These are phyloP conservation scores for Aplochiton taeniatus DNA, from an alignment of 2,797 vertebrate species.

Conservation along the genomic window DNA sequence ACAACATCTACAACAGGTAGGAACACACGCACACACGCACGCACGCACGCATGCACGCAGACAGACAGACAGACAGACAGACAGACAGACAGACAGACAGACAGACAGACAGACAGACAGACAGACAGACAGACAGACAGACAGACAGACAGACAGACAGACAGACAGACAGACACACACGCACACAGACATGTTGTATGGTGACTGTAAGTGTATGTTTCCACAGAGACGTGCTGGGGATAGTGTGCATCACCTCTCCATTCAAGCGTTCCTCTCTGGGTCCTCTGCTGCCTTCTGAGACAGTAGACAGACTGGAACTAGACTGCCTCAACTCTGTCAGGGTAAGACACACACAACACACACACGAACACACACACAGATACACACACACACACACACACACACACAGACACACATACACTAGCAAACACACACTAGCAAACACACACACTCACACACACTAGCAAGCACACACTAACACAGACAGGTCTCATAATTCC, in stretches of 20 bases:
- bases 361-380: not conserved
- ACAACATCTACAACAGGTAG: slow-evolving; percentile 87
- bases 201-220: slow-evolving; percentile 29
- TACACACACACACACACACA: slow-evolving; percentile 3
- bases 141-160: no score
- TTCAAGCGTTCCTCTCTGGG: slow-evolving; percentile 76
- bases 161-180: slow-evolving; percentile 52
- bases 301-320: slow-evolving; percentile 79
- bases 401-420: slow-evolving; percentile 6
- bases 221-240: slow-evolving; percentile 84
- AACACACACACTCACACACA: not conserved
- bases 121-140: no score
- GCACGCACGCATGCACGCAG: not conserved
- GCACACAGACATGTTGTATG: not conserved
- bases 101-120: no score
- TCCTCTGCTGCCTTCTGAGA: slow-evolving; percentile 81
- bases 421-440: not conserved
- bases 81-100: no score
- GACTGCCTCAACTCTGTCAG: slow-evolving; percentile 85
- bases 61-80: no score
- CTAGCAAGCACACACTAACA: not conserved
- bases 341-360: slow-evolving; percentile 67
- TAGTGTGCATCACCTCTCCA: slow-evolving; percentile 81
- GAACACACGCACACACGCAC: not conserved
- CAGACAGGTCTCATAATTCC: no score